Evolutionary conservation across 2,797 vertebrate species (phyloP), one percentile per base, ranked within the genome.

Genomic region (Epinephelus malabaricus): DNA sequence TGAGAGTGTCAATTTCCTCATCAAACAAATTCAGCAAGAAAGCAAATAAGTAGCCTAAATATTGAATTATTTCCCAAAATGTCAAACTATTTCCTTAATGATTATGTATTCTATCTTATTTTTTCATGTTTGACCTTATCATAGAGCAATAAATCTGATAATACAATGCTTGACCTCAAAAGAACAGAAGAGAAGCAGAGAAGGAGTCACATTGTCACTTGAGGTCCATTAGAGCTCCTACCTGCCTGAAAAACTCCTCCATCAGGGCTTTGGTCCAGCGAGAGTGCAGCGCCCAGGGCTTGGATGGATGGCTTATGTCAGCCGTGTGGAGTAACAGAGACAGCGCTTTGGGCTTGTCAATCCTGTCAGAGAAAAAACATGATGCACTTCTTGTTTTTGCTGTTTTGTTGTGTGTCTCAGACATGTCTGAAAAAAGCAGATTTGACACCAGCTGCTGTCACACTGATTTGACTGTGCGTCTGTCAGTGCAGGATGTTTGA

Each of bases 241-340:
- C 97, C 97, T 98, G 98, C 87, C 96, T 95, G 92, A 98, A 99
- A 90, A 98, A 98, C 93, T 98, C 98, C 79, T 98, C 97, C 97
- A 98, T 98, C 25, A 99, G 95, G 0, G 96, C 95, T 83, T 97
- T 97, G 82, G 97, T 99, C 98, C 98, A 99, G 77, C 95, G 97
- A 84, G 96, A 97, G 90, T 99, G 98, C 61, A 98, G 96, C 0
- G 83, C 75, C 98, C 98, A 98, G 79, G 97, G 96, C 92, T 99
- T 99, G 72, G 97, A 97, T 13, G 98, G 98, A 85, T 99, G 97
- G 87, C 97, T 98, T 86, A 99, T 99, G 89, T 99, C 98, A 13
- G 97, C 97, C 2, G 97, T 96, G 76, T 99, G 98, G 11, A 99
- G 96, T 78, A 99, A 92, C 61, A 99, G 94, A 59, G 97, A 98